Conservation (phyloP, 1,140 invertebrate species). For the Homalodisca vitripennis region DNA sequence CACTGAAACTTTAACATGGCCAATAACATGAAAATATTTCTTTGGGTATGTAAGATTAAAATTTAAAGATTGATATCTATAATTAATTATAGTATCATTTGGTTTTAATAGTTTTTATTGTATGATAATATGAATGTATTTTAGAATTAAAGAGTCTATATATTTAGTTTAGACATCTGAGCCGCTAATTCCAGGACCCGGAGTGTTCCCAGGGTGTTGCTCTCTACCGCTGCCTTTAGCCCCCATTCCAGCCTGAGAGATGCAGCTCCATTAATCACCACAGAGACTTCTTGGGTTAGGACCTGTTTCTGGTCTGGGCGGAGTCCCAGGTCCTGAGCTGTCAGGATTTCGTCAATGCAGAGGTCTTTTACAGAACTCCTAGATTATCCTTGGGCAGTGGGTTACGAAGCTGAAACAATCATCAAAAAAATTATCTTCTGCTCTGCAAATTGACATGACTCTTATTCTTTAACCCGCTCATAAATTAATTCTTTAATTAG, state of each 20-base stretch:
- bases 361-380: conserved; percentile 68
- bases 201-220: conserved; percentile 69
- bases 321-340: conserved; percentile 60
- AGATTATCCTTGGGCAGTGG: conserved; percentile 64
- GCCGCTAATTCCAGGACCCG: conserved; percentile 62
- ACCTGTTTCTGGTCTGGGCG: conserved; percentile 51
- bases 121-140: no score
- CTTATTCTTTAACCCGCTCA: no score
- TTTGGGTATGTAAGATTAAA: no score
- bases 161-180: conserved; percentile 66
- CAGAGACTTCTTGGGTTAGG: conserved; percentile 67
- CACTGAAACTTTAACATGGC: no score
- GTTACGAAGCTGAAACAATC: conserved; percentile 62
- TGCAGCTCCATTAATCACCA: conserved; percentile 92
- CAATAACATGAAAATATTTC: no score
- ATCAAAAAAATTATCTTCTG: neutral
- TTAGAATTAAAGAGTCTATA: no score
- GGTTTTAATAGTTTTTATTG: no score
- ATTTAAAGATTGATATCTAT: no score
- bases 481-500: neutral
- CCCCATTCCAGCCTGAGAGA: conserved; percentile 73
- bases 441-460: no score
- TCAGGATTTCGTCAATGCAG: conserved; percentile 72
- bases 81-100: no score
- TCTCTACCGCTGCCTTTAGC: conserved; percentile 66